These are phyloP conservation scores for Lymantria dispar DNA, from an alignment of 2,888 invertebrate genomes.

Conservation along the genomic window DNA sequence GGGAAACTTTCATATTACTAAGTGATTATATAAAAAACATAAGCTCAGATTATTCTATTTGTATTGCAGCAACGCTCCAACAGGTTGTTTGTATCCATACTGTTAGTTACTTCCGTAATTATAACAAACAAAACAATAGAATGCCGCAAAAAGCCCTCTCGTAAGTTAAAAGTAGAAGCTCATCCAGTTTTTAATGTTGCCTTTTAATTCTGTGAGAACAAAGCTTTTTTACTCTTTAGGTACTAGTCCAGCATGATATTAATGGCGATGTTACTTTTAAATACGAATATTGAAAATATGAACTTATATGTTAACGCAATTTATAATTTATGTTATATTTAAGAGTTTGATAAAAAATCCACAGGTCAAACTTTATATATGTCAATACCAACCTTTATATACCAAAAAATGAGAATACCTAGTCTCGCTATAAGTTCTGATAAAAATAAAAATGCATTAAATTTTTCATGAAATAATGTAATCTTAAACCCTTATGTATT, in stretches of 20 bases:
- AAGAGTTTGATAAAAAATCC: too few species aligned
- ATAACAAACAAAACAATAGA: constrained; percentile 32
- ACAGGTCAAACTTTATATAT: too few species aligned
- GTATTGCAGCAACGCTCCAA: constrained; percentile 22
- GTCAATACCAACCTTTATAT: too few species aligned
- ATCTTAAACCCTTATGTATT: too few species aligned
- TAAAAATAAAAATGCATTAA: too few species aligned
- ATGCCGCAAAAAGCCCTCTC: constrained; percentile 22
- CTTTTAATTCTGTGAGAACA: constrained; percentile 19
- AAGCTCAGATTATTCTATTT: constrained; percentile 20
- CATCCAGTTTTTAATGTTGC: constrained; percentile 17
- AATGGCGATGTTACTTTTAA: not conserved
- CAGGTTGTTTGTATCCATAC: constrained; percentile 28
- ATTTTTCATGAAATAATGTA: too few species aligned
- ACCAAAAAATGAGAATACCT: too few species aligned
- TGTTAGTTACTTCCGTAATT: constrained; percentile 32
- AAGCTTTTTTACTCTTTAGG: constrained; percentile 12
- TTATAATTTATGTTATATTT: too few species aligned
- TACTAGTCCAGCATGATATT: not conserved
- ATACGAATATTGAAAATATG: too few species aligned
- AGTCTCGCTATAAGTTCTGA: too few species aligned
- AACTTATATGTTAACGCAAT: too few species aligned
- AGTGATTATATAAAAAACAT: not conserved
- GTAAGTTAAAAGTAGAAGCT: constrained; percentile 20
- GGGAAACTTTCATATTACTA: not conserved